phyloP scores from a whole-genome alignment of 2,888 invertebrate species.

The Thera obeliscata region DNA sequence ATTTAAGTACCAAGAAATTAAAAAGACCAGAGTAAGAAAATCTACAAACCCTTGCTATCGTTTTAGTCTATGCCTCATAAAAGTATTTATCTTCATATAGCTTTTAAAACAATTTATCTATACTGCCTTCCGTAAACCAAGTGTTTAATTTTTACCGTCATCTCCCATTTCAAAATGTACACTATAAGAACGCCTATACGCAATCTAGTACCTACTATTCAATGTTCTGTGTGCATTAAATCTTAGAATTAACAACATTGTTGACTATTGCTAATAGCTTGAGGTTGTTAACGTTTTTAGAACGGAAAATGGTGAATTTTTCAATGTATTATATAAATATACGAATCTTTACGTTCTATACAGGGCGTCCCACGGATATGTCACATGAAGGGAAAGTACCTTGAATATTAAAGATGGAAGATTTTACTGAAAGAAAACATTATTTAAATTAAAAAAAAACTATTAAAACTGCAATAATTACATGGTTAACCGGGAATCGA shows the following conservation, averaged over 20 bases:
- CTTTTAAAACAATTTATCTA: slow-evolving; percentile 11
- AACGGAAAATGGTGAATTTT: slow-evolving; percentile 79
- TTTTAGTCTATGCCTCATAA: background rate
- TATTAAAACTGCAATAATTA: too few relatives aligned
- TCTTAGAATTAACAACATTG: slow-evolving; percentile 83
- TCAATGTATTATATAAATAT: slow-evolving; percentile 71
- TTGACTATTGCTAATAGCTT: slow-evolving; percentile 85
- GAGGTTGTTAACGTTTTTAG: slow-evolving; percentile 84
- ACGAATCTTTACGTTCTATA: slow-evolving; percentile 54
- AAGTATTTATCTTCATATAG: too few relatives aligned
- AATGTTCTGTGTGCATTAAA: slow-evolving; percentile 80
- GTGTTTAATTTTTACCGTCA: slow-evolving; percentile 45
- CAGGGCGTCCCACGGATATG: too few relatives aligned
- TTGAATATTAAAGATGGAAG: too few relatives aligned
- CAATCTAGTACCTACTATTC: slow-evolving; percentile 62
- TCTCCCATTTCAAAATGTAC: slow-evolving; percentile 45
- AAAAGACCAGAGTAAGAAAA: background rate
- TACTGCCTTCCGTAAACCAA: slow-evolving; percentile 27
- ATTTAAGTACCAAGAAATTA: background rate
- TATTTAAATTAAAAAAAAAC: too few relatives aligned
- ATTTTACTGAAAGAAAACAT: too few relatives aligned
- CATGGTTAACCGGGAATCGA: too few relatives aligned
- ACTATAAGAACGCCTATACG: slow-evolving; percentile 57
- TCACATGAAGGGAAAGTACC: too few relatives aligned
- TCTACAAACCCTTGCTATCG: background rate